Percentiles rank a stretch among this genome's conserved stretches.
Evolutionary conservation across 2,113 vertebrate genomes (phyloP).

Genomic region (Limanda limanda): DNA sequence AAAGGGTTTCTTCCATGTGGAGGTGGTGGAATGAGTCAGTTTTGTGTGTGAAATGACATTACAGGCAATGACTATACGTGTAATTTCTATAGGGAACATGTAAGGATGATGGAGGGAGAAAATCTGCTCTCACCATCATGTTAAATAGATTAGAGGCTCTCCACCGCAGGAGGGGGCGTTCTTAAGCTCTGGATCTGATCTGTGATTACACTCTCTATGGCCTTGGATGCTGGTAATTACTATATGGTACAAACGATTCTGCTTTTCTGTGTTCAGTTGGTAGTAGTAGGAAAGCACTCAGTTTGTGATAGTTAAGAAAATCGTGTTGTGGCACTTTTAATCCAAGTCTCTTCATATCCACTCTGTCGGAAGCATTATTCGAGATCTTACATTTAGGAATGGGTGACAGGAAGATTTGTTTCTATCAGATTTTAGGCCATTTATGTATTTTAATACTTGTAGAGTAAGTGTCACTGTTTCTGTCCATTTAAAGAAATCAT

Average conservation of each 20-base stretch:
- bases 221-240: neutral
- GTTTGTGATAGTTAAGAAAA: neutral
- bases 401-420: neutral
- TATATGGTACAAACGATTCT: neutral
- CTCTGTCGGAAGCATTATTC: neutral
- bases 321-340: neutral
- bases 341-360: neutral
- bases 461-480: neutral
- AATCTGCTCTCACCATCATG: neutral
- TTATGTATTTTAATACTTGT: neutral
- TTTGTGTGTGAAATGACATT: neutral
- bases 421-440: neutral
- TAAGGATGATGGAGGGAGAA: neutral
- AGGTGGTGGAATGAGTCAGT: neutral
- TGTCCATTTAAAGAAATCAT: neutral
- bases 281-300: neutral
- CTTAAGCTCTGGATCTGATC: neutral
- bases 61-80: neutral
- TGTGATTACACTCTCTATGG: neutral
- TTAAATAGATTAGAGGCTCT: neutral
- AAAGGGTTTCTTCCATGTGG: neutral
- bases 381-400: neutral
- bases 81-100: neutral
- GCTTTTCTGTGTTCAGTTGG: neutral
- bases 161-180: neutral